Evolutionary conservation across 1,140 invertebrate genomes (phyloP).

Genomic region (Akabosia matsudoensis): DNA sequence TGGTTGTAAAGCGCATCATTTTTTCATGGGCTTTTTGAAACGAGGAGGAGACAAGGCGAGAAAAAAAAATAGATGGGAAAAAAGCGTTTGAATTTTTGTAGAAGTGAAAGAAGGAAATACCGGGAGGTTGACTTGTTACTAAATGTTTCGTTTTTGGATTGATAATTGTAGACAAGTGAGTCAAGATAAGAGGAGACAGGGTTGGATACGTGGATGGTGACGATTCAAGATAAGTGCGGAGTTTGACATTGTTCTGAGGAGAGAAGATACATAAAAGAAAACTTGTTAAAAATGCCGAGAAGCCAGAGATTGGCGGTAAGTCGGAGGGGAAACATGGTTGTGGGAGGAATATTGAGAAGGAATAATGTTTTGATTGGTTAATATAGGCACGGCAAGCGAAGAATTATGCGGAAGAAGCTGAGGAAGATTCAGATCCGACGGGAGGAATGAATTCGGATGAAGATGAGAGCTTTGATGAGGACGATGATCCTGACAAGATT

Average conservation of each 20-base stretch:
- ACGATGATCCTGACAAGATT: conserved; percentile 75
- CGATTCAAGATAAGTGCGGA: not conserved
- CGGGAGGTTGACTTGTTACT: no score
- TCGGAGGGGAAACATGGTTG: not conserved
- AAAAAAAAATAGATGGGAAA: no score
- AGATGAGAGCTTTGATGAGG: conserved; percentile 53
- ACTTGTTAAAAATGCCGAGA: not conserved
- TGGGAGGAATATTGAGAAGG: not conserved
- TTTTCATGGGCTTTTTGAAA: conserved; percentile 1
- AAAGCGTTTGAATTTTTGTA: no score
- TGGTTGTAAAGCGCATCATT: conserved; percentile 7
- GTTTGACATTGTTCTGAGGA: not conserved
- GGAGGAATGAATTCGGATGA: conserved; percentile 68
- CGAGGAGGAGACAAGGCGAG: no score
- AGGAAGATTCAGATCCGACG: conserved; percentile 61
- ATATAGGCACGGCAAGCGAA: not conserved
- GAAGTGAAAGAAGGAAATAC: no score
- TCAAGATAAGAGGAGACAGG: no score
- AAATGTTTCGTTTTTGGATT: no score
- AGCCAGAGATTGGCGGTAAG: conserved; percentile 17
- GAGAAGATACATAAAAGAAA: not conserved
- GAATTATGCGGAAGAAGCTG: conserved; percentile 46
- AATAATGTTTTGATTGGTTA: not conserved
- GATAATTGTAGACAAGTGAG: no score
- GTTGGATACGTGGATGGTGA: not conserved